phyloP scores from a whole-genome alignment of 2,888 invertebrate species.

The Pharmacophagus antenor region DNA sequence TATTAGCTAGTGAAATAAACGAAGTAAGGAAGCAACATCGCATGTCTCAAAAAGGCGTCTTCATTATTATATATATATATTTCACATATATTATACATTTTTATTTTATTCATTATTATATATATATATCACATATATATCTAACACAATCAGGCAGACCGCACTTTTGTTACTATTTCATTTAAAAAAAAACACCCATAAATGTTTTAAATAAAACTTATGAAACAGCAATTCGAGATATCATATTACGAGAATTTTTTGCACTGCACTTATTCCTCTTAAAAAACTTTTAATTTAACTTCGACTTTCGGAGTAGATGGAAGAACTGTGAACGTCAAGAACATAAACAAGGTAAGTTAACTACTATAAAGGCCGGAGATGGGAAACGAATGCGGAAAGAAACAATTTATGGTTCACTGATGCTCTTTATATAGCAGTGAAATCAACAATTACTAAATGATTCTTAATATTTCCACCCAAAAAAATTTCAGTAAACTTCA shows the following conservation, averaged over 20 bases:
- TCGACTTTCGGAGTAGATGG: not conserved
- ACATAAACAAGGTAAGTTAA: not conserved
- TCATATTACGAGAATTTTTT: not conserved
- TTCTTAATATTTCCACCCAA: not conserved
- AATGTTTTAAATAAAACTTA: not conserved
- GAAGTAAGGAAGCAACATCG: too few species aligned
- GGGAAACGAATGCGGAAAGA: not conserved
- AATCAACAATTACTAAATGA: too few species aligned
- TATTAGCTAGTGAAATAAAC: too few species aligned
- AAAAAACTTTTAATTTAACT: not conserved
- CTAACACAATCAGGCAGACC: too few species aligned
- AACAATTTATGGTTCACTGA: not conserved
- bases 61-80: too few species aligned
- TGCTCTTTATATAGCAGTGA: not conserved
- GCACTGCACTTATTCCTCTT: not conserved
- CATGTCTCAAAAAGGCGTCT: too few species aligned
- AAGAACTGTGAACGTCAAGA: conserved; percentile 6
- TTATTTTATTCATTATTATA: too few species aligned
- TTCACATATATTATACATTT: too few species aligned
- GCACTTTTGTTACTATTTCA: too few species aligned
- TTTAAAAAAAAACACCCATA: not conserved
- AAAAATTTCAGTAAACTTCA: too few species aligned
- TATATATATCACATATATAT: too few species aligned
- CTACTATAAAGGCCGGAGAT: not conserved
- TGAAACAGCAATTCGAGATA: not conserved